A percentile compares a stretch with the other conserved stretches of the same genome.
Conservation (phyloP, 2,888 invertebrate genomes). For the Cataglyphis altisquamis region DNA sequence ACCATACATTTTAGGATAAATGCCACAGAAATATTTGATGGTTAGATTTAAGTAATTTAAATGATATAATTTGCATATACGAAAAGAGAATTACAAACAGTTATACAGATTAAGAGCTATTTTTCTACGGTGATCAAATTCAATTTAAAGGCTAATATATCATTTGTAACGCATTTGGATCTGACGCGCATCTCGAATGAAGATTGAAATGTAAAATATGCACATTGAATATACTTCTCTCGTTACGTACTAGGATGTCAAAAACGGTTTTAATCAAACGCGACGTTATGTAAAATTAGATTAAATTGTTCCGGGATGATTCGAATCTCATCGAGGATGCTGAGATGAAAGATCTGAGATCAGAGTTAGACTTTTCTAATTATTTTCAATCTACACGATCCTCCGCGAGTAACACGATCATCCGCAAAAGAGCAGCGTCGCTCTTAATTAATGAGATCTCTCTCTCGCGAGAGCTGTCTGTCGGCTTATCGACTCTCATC, state of each 20-base stretch:
- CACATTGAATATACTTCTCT: slow-evolving; percentile 14
- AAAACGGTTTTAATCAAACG: slow-evolving; percentile 29
- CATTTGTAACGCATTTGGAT: slow-evolving; percentile 11
- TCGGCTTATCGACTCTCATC: not conserved
- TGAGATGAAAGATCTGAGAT: not conserved
- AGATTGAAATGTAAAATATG: slow-evolving; percentile 38
- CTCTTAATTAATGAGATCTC: slow-evolving; percentile 48
- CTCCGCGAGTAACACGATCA: slow-evolving; percentile 22
- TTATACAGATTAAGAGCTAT: not conserved
- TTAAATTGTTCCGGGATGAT: slow-evolving; percentile 21
- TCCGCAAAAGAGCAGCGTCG: not conserved
- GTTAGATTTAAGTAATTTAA: not conserved
- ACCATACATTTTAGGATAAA: slow-evolving; percentile 12
- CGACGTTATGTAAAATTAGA: slow-evolving; percentile 43
- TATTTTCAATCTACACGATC: not conserved
- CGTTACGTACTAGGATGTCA: slow-evolving; percentile 18
- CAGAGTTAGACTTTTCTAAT: slow-evolving; percentile 23
- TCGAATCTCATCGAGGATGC: not conserved
- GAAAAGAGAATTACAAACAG: not conserved
- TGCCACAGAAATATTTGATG: not conserved
- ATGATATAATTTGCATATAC: not conserved
- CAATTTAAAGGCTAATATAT: not conserved
- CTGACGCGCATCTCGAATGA: slow-evolving; percentile 6
- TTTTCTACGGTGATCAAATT: not conserved
- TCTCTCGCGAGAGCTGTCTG: slow-evolving; percentile 10